phyloP scores from a whole-genome alignment of 2,888 invertebrate species.

The Cactoblastis cactorum region DNA sequence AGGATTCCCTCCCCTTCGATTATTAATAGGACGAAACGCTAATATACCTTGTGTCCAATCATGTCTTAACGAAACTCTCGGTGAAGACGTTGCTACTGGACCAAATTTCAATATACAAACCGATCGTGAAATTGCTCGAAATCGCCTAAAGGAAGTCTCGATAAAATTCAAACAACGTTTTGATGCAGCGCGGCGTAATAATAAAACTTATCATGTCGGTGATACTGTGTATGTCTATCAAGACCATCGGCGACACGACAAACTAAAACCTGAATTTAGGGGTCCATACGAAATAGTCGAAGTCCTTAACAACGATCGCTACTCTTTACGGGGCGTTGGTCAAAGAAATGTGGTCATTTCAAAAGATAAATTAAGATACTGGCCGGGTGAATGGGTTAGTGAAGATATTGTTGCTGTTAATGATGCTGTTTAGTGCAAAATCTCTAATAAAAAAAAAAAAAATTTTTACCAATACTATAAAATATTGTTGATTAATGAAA shows the following conservation, averaged over 20 bases:
- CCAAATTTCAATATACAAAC: background rate
- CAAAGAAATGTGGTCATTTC: no score
- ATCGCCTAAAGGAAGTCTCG: background rate
- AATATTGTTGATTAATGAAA: no score
- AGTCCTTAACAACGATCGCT: no score
- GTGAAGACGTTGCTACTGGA: background rate
- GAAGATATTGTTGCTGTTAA: no score
- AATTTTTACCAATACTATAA: no score
- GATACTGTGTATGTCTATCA: conserved; percentile 25
- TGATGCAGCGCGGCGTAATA: conserved; percentile 11
- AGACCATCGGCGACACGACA: conserved; percentile 25
- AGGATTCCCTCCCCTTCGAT: conserved; percentile 24
- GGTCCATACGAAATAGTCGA: no score
- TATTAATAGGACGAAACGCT: conserved; percentile 20
- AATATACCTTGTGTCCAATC: conserved; percentile 22
- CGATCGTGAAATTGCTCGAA: conserved; percentile 5
- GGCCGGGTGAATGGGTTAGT: no score
- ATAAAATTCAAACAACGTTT: conserved; percentile 12
- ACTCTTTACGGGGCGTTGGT: no score
- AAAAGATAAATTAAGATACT: no score
- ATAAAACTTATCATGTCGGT: conserved; percentile 17
- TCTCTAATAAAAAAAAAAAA: no score
- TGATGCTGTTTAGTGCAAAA: no score
- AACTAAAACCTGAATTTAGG: conserved; percentile 21
- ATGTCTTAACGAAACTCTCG: conserved; percentile 11